These are phyloP conservation scores for Halichoerus grypus DNA, from an alignment of 2,113 vertebrate species.

Conservation along the genomic window DNA sequence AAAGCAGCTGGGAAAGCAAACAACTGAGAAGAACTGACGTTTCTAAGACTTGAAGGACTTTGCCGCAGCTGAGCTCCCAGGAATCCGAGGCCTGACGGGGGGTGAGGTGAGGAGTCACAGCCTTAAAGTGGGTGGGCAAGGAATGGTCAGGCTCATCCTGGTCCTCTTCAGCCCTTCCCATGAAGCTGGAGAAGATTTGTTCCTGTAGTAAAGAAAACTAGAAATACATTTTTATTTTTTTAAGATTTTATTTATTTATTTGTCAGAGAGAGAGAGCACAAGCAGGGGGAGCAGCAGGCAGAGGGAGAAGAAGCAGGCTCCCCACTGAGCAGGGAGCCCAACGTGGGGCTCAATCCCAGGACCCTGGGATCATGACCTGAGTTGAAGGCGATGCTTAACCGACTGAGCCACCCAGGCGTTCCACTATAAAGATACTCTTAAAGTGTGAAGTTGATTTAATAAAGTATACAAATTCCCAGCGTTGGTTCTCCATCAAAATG, in stretches of 20 bases:
- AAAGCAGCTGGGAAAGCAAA: neutral
- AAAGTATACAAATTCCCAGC: neutral
- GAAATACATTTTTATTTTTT: neutral
- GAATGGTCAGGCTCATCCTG: neutral
- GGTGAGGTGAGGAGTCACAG: neutral
- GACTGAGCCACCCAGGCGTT: too few relatives aligned
- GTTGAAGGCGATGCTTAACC: neutral
- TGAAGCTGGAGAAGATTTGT: too few relatives aligned
- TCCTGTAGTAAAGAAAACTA: neutral
- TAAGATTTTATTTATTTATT: neutral
- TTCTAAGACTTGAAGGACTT: neutral
- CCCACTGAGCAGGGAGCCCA: neutral
- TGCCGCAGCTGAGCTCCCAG: neutral
- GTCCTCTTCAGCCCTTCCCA: neutral
- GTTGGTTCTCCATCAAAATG: neutral
- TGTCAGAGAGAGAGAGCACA: neutral
- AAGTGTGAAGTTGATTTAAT: neutral
- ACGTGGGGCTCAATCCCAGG: neutral
- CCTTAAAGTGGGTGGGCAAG: neutral
- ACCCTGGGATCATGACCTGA: neutral
- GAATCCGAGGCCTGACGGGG: neutral
- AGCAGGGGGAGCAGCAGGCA: too few relatives aligned
- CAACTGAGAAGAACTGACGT: neutral
- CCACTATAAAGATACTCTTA: neutral
- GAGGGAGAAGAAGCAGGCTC: too few relatives aligned